phyloP scores from a whole-genome alignment of 1,140 invertebrate genomes.

The Drosophila parabipectinata region DNA sequence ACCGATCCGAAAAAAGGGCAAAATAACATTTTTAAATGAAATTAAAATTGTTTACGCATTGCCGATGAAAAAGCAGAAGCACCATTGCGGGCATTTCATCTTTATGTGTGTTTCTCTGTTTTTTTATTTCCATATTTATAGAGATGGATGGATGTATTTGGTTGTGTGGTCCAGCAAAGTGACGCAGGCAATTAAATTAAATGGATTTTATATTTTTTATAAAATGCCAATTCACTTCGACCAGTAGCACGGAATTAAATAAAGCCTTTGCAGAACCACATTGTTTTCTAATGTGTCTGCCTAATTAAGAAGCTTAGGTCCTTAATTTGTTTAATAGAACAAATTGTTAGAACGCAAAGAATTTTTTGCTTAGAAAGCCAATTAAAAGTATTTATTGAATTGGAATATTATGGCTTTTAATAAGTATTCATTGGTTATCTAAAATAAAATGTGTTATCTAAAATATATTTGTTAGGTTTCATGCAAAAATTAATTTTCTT shows the following conservation, averaged over 20 bases:
- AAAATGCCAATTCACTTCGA: slow-evolving; percentile 4
- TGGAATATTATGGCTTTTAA: background rate
- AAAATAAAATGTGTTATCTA: background rate
- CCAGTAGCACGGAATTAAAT: slow-evolving; percentile 4
- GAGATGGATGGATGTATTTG: background rate
- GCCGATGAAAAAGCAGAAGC: slow-evolving; percentile 11
- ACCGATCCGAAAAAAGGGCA: background rate
- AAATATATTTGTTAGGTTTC: no score
- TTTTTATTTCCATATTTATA: background rate
- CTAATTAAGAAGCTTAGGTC: background rate
- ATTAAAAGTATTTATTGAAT: background rate
- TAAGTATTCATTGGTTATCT: background rate
- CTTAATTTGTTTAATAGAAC: background rate
- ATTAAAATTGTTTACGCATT: slow-evolving; percentile 35
- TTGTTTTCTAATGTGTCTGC: no score
- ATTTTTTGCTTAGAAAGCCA: background rate
- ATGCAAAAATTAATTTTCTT: no score
- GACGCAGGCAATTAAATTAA: slow-evolving; percentile 34
- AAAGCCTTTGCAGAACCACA: background rate
- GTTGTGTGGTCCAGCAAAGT: slow-evolving; percentile 21
- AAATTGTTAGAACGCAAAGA: background rate
- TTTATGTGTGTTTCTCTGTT: background rate
- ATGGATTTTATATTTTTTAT: slow-evolving; percentile 21
- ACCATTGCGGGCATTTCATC: slow-evolving; percentile 3
- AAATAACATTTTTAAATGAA: slow-evolving; percentile 43